Conservation (phyloP, 2,113 vertebrate species). For the Ctenodactylus gundi region DNA sequence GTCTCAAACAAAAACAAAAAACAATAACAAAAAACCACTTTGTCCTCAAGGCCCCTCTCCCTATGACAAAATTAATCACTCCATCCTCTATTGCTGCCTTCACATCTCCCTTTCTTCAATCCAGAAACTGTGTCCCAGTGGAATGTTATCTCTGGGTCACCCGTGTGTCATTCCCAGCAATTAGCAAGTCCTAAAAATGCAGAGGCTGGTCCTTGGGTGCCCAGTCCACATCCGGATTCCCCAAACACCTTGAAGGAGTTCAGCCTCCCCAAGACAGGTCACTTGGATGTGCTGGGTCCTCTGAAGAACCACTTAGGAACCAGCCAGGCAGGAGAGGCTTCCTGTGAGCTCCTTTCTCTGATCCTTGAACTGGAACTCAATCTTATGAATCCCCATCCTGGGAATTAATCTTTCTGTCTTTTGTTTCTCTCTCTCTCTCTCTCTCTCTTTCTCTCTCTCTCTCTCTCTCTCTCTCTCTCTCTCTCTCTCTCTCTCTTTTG, state of each 20-base stretch:
- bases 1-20: too few relatives aligned
- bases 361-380: background rate
- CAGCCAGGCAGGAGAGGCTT: background rate
- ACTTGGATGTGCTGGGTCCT: background rate
- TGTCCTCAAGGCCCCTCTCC: background rate
- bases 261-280: background rate
- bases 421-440: too few relatives aligned
- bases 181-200: background rate
- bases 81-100: background rate
- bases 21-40: too few relatives aligned
- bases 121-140: background rate
- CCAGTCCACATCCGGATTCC: background rate
- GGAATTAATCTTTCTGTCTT: too few relatives aligned
- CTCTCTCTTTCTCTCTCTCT: too few relatives aligned
- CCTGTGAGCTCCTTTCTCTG: background rate
- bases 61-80: background rate
- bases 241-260: background rate
- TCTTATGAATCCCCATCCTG: background rate
- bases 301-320: background rate
- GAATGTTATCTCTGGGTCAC: background rate
- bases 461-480: too few relatives aligned
- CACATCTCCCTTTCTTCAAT: background rate
- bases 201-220: background rate
- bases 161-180: background rate
- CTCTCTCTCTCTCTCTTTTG: too few relatives aligned